Evolutionary conservation across 2,113 vertebrate genomes (phyloP), one percentile per base, ranked within the genome.

Genomic region (Bombycilla garrulus): DNA sequence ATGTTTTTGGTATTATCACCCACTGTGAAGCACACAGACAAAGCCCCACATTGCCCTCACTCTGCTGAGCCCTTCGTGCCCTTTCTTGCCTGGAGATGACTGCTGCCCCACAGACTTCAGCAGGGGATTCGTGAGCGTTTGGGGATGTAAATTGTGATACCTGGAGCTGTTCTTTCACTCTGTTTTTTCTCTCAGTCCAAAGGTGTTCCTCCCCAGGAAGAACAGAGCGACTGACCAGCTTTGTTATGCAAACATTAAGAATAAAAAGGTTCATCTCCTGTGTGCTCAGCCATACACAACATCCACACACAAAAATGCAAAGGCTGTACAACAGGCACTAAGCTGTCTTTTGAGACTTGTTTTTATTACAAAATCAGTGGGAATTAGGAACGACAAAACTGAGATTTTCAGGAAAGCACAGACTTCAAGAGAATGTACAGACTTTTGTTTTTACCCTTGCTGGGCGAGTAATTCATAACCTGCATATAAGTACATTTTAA

Each of bases 21-120:
- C 36, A 26, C 50, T 21, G 42, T 5, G 45, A 48, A 22, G 19
- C 15, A 15, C 1, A 18, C 12, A 33, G 56, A n/a, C 70, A 42
- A 47, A 28, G 3, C 11, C 4, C 13, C 50, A 42, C 33, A 1
- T 10, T 29, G 35, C 11, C n/a, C 29, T 69, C 28, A 4, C 13
- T 29, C 17, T 35, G 29, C 40, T 48, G 5, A 15, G 7, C n/a
- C 8, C 35, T n/a, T 54, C 0, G 0, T 33, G 60, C 15, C 23
- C 42, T 45, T 40, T 36, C 35, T 54, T 20, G 25, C 28, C 35
- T 38, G 35, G 48, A 17, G 0, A 1, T 1, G 12, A 47, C 9
- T 71, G 24, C 66, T 64, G 44, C 40, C 54, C 36, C 15, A 25
- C 22, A 73, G 33, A 51, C 36, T 50, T 57, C 48, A 21, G 36